A percentile compares a stretch with the other conserved stretches of the same genome.
Evolutionary conservation across 2,888 invertebrate genomes (phyloP).

Genomic region (Aspidapion aeneum): DNA sequence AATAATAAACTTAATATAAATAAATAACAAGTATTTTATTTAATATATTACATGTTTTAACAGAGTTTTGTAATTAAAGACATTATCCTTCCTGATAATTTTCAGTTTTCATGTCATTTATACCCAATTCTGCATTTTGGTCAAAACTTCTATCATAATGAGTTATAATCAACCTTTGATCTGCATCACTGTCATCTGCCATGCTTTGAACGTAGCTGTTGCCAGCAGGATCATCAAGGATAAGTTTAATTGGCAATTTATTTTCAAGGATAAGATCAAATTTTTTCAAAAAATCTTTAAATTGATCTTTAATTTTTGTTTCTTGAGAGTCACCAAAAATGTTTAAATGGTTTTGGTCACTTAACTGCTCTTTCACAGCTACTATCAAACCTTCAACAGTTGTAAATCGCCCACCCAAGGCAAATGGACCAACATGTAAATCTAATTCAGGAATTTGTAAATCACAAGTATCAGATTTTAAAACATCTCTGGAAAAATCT

Average conservation of each 20-base stretch:
- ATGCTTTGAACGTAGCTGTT: conserved; percentile 91
- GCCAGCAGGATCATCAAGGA: conserved; percentile 95
- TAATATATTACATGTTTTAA: no score
- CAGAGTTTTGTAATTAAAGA: no score
- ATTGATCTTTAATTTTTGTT: conserved; percentile 50
- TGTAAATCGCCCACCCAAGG: conserved; percentile 90
- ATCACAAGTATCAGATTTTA: conserved; percentile 87
- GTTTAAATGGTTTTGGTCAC: conserved; percentile 55
- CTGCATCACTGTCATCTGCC: conserved; percentile 59
- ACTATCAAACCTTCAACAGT: conserved; percentile 88
- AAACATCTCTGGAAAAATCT: conserved; percentile 89
- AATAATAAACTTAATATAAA: no score
- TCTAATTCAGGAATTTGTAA: conserved; percentile 85
- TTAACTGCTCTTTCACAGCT: conserved; percentile 75
- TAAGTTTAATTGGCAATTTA: conserved; percentile 62
- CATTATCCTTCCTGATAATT: conserved; percentile 61
- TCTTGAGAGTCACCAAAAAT: conserved; percentile 72
- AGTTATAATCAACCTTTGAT: conserved; percentile 68
- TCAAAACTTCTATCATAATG: conserved; percentile 82
- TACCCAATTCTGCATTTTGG: conserved; percentile 92
- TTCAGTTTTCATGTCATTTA: conserved; percentile 95
- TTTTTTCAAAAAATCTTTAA: conserved; percentile 62
- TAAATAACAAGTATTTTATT: no score
- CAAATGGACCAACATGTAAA: conserved; percentile 78
- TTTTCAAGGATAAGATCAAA: conserved; percentile 66